Conservation (phyloP, 2,113 vertebrate species). For the Pogonocichla stellata region DNA sequence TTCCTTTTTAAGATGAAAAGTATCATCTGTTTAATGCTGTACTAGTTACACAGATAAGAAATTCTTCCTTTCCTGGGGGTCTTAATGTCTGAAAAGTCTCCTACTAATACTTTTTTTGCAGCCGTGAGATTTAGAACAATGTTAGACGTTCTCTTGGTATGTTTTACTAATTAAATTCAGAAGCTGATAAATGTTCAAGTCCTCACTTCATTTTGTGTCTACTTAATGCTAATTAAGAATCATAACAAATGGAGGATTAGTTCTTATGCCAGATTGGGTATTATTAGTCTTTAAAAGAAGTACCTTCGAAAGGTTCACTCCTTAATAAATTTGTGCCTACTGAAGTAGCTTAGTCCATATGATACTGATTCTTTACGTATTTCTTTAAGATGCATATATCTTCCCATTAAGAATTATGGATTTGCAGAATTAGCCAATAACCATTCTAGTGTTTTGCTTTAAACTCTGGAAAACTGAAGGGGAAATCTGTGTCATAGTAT, state of each 20-base stretch:
- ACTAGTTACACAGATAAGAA: not conserved
- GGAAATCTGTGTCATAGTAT: not conserved
- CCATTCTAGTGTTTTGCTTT: not conserved
- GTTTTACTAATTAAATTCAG: conserved; percentile 53
- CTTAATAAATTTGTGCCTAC: conserved; percentile 70
- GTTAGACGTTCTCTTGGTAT: not conserved
- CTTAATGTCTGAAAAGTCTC: not conserved
- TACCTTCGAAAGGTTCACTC: conserved; percentile 60
- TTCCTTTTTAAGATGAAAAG: not conserved
- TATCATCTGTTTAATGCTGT: not conserved
- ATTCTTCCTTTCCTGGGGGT: not conserved
- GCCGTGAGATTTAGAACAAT: not conserved
- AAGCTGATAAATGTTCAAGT: conserved; percentile 65
- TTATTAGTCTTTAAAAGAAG: conserved; percentile 69
- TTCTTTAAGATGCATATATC: conserved; percentile 2
- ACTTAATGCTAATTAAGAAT: conserved; percentile 74
- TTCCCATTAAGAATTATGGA: conserved; percentile 9
- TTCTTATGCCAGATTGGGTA: conserved; percentile 62
- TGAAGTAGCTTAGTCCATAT: conserved; percentile 67
- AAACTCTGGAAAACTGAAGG: not conserved
- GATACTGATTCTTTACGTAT: conserved; percentile 14
- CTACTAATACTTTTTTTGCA: not conserved
- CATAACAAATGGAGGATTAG: conserved; percentile 65
- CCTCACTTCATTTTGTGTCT: conserved; percentile 49
- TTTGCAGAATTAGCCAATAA: conserved; percentile 10